Percentiles rank a stretch among this genome's conserved stretches.
phyloP scores from a whole-genome alignment of 2,797 vertebrate species.

The Bryconaethiops microstoma region DNA sequence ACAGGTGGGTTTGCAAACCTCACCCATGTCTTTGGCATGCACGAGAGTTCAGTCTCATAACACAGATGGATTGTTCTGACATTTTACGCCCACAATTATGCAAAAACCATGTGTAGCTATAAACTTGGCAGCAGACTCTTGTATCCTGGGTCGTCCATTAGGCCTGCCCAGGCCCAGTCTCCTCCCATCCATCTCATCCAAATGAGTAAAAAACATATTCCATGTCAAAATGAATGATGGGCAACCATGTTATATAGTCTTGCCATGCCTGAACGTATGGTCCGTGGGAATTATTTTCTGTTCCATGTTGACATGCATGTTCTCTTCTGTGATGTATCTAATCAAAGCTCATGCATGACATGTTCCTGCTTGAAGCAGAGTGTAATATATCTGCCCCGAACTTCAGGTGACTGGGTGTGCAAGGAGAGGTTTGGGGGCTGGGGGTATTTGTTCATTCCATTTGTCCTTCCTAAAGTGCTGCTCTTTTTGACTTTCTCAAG shows the following conservation, averaged over 20 bases:
- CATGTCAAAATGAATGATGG: neutral
- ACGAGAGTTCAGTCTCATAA: neutral
- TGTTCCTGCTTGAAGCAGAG: no score
- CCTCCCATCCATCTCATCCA: neutral
- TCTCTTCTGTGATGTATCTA: no score
- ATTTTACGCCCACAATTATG: slow-evolving; percentile 24
- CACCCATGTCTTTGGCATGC: slow-evolving; percentile 5
- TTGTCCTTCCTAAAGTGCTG: no score
- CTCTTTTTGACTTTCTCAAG: no score
- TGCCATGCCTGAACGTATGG: no score
- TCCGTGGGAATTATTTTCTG: no score
- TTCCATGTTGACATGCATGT: no score
- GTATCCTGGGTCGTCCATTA: neutral
- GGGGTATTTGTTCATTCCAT: no score
- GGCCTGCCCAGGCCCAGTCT: neutral
- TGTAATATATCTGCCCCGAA: no score
- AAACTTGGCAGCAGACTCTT: neutral
- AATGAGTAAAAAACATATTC: neutral
- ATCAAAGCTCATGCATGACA: no score
- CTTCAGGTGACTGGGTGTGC: no score
- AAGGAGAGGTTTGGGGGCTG: no score
- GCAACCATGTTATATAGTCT: neutral
- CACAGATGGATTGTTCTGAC: slow-evolving; percentile 20
- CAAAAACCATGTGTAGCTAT: neutral
- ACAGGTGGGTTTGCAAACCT: neutral